Base-by-base conservation (phyloP, 2,113 vertebrate species). In the Otus sunia region DNA sequence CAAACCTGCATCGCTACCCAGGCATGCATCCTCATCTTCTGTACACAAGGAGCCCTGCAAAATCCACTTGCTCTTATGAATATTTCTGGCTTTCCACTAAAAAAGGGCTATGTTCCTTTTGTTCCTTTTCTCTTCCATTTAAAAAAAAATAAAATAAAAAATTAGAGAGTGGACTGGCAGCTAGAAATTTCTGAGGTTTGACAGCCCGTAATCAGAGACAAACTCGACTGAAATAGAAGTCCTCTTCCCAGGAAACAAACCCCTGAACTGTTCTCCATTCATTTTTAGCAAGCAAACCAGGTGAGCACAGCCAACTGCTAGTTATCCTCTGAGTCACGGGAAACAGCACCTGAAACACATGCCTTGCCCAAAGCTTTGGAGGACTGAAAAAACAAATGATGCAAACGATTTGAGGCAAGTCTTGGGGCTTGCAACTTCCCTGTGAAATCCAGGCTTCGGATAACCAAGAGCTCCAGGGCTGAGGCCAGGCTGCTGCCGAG, bases 321-420 rank as follows among this genome's bases (percentile, higher is more conserved):
- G 34, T 94, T 95, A 94, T 75, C 60, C 43, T 88, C 92, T 95
- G 94, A 96, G 88, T 94, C 95, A 95, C 4, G 5, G 94, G 94
- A 93, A 95, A 47, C 62, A 90, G 85, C 74, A 90, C 23, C 67
- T 11, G 0, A 77, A 92, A 85, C 60, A 32, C 43, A 62, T 1
- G 68, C 92, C 59, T 69, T 67, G 74, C 63, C 75, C 81, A 93
- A 68, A 87, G 77, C 77, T 78, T 16, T 30, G 49, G 53, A 41
- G 20, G 29, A 41, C 60, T 43, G 2, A 32, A 41, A 47, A n/a
- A 41, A 71, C 37, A 56, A 26, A 15, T 8, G 4, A 92, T 37
- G 77, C 67, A 73, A 72, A 41, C 0, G 0, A 39, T 82, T 49
- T 52, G 43, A 85, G 29, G 52, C 18, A 72, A 79, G 52, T 68